A percentile compares a stretch with the other conserved stretches of the same genome.
phyloP scores from a whole-genome alignment of 2,888 invertebrate genomes.

The Trachelus troglodyta region DNA sequence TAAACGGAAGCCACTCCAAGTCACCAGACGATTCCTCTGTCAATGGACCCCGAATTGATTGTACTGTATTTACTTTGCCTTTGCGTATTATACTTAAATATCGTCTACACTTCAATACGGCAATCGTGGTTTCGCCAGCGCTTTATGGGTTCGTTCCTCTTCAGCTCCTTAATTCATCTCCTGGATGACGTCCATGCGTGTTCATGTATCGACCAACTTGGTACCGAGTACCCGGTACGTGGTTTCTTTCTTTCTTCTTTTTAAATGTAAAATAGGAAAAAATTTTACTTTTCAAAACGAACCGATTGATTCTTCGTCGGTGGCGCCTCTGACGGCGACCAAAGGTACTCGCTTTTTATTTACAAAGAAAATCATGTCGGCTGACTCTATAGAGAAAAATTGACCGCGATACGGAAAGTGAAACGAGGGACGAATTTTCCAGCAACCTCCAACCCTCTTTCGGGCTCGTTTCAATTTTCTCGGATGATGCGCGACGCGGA shows the following conservation, averaged over 20 bases:
- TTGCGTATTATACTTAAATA: neutral
- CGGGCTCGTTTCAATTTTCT: neutral
- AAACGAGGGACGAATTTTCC: neutral
- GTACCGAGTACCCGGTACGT: neutral
- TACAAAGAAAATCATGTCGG: neutral
- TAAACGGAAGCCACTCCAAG: conserved; percentile 43
- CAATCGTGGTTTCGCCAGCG: neutral
- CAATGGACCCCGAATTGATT: conserved; percentile 48
- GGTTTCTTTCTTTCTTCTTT: neutral
- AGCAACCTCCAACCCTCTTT: neutral
- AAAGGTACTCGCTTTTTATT: neutral
- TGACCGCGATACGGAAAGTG: neutral
- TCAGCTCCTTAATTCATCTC: neutral
- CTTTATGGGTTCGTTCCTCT: neutral
- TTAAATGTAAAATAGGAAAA: neutral
- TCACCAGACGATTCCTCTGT: conserved; percentile 30
- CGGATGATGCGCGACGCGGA: neutral
- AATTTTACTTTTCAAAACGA: neutral
- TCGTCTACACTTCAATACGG: neutral
- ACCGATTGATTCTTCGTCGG: neutral
- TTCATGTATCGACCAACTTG: neutral
- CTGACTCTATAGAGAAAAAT: neutral
- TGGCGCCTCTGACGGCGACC: neutral
- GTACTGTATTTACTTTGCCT: conserved; percentile 26
- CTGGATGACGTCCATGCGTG: neutral